Evolutionary conservation across 2,888 invertebrate species (phyloP), one percentile per base, ranked within the genome.

Genomic region (Nephrocerus scutellatus): DNA sequence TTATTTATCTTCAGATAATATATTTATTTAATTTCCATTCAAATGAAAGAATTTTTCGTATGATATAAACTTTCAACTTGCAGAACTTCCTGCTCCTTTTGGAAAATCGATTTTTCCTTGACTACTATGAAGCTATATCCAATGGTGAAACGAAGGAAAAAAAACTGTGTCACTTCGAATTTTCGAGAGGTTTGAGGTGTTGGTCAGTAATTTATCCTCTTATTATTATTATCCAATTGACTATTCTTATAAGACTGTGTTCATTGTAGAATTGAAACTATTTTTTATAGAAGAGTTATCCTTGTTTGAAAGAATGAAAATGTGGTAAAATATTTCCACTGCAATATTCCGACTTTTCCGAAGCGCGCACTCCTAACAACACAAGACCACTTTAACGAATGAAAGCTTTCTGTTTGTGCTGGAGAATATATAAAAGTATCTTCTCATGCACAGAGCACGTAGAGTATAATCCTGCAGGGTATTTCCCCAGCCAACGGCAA

Each of bases 71-170:
- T n/a, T n/a, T n/a, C n/a, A n/a, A n/a, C n/a, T n/a, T n/a, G n/a
- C n/a, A n/a, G n/a, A n/a, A n/a, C n/a, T n/a, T n/a, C n/a, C 28
- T 33, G 26, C 29, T 36, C 30, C 36, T 38, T 30, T 41, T 45
- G 47, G 38, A 47, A 49, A 47, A 49, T 47, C 46, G 47, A 47
- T 47, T 46, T 49, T 47, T 42, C 34, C 34, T n/a, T n/a, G n/a
- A n/a, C n/a, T n/a, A n/a, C n/a, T n/a, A n/a, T n/a, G n/a, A n/a
- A n/a, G n/a, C n/a, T n/a, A n/a, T n/a, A n/a, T n/a, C n/a, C n/a
- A n/a, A n/a, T n/a, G n/a, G n/a, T n/a, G n/a, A n/a, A n/a, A n/a
- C n/a, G n/a, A n/a, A n/a, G n/a, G n/a, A n/a, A n/a, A n/a, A n/a
- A n/a, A n/a, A n/a, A n/a, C n/a, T n/a, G n/a, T n/a, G n/a, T n/a